Base-by-base conservation (phyloP, 2,888 invertebrate species). In the Andrena marginata region DNA sequence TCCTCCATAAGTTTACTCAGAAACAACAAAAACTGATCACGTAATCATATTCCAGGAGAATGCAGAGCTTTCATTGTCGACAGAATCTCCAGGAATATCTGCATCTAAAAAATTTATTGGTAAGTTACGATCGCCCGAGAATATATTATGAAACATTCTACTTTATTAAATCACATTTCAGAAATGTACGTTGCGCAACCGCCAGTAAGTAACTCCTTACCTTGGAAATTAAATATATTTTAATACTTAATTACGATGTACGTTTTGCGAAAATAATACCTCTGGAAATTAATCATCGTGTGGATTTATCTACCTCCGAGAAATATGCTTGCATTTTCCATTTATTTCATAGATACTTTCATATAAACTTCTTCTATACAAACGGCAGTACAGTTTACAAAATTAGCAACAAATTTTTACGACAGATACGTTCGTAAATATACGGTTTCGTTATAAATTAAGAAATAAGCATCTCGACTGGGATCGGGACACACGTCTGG, bases 171-270 rank as follows among this genome's bases (percentile, higher is more conserved):
- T 59, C 63, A 33, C 78, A 86, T 95, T 95, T 85, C 94, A 96
- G 96, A 95, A 90, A 95, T 96, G 13, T 94, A 95, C 83, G 93
- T 96, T 85, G 94, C 96, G 88, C 95, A 95, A 91, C 95, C 96
- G 73, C 97, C 96, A 31, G 94, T 95, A 49, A 92, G 95, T 72
- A 94, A 94, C 89, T 94, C 95, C 29, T 91, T 95, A n/a, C 94
- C 94, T 84, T 96, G 96, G 96, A 95, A 95, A 90, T 93, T 96
- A 77, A 95, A 95, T 84, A 89, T 94, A 73, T 92, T 93, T 82
- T 88, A 75, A 20, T 35, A 63, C 10, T 13, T 13, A 35, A 51
- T 29, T 31, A 56, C 16, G 67, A 63, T 94, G 82, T 94, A 92
- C 56, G 31, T 62, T 31, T 64, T 62, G n/a, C 63, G 42, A 59